A percentile compares a stretch with the other conserved stretches of the same genome.
These are phyloP conservation scores for Callospermophilus lateralis DNA, from an alignment of 2,113 vertebrate genomes.

Conservation along the genomic window DNA sequence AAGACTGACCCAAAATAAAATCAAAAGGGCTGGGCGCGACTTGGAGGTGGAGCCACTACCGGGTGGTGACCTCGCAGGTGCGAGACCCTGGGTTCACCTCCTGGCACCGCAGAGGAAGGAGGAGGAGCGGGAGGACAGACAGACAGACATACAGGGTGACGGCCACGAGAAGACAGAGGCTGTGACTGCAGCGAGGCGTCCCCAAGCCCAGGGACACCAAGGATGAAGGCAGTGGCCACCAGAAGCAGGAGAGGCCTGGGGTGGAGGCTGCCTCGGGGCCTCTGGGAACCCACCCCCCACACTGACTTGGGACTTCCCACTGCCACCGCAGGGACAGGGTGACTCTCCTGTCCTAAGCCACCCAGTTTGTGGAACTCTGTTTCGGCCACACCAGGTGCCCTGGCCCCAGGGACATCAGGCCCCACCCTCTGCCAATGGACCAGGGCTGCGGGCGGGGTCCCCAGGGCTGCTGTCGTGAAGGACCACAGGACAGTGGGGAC, in stretches of 20 bases:
- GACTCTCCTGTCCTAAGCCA: neutral
- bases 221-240: neutral
- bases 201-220: neutral
- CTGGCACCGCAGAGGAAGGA: neutral
- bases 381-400: neutral
- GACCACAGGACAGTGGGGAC: neutral
- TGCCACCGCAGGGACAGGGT: rapidly evolving
- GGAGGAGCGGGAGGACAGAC: neutral
- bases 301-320: neutral
- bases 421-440: neutral
- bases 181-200: neutral
- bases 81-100: neutral
- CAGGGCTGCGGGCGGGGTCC: rapidly evolving
- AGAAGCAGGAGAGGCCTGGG: neutral
- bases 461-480: neutral
- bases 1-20: neutral
- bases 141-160: too few species aligned
- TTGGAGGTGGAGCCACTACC: too few species aligned
- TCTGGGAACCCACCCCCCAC: too few species aligned
- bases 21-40: neutral
- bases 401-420: neutral
- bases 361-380: neutral
- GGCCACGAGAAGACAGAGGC: neutral
- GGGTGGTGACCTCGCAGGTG: too few species aligned
- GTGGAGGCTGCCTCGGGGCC: too few species aligned